Evolutionary conservation across 1,140 invertebrate genomes (phyloP), one percentile per base, ranked within the genome.

Genomic region (Drosophila ogumai): DNA sequence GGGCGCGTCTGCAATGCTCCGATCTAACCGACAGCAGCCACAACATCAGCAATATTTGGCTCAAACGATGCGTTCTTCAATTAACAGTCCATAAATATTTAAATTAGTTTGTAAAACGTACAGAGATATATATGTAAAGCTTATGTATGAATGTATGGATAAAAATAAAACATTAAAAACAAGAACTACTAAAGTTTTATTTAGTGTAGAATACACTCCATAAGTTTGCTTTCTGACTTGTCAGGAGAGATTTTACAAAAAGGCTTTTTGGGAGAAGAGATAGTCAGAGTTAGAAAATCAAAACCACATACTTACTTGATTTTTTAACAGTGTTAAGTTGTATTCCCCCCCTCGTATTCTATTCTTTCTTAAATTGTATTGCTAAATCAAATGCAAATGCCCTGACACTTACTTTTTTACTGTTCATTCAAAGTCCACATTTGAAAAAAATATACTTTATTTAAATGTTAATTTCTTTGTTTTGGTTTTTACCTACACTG

Each of bases 41-140:
- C 54, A 73, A 69, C 74, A 71, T 46, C 79, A 69, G 44, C 71
- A 76, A 43, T 41, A 65, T 43, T 64, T 36, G 46, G 59, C 46
- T 32, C 57, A 40, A 57, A 38, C 19, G 75, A 64, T 61, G 57
- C 75, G 85, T 80, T 84, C 76, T 77, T 73, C 61, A 90, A 80
- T 64, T 90, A 90, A 90, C 85, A 88, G 85, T 88, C 85, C 85
- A 88, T 88, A 88, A 88, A 88, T 88, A 88, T 88, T 88, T 88
- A 88, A 88, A 87, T 85, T 88, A 88, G 85, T 69, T 90, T 44
- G 57, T 88, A 88, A 73, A 72, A 75, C 78, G 40, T 90, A 88
- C 65, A 85, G 77, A 81, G 61, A 84, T 82, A 79, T 90, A 66
- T 65, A 78, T 79, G 46, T 69, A 52, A 40, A 40, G 46, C 52